Evolutionary conservation across 2,113 vertebrate species (phyloP).

Genomic region (Anas platyrhynchos): DNA sequence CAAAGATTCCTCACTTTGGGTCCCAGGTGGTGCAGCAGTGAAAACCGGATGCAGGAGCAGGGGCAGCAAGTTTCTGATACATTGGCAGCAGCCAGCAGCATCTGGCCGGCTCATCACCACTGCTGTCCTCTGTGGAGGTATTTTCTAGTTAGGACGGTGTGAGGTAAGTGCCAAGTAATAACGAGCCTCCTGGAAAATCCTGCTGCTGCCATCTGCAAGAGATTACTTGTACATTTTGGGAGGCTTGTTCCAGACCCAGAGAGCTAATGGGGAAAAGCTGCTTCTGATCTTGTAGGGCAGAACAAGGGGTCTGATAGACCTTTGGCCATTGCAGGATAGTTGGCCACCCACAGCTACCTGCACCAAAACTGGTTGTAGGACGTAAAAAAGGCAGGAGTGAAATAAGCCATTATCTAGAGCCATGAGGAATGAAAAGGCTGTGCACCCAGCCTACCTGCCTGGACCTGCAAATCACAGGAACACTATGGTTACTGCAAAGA

Average conservation of each 20-base stretch:
- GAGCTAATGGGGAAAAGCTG: not conserved
- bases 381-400: not conserved
- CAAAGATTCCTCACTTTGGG: not conserved
- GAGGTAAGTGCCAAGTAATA: not conserved
- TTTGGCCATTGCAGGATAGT: not conserved
- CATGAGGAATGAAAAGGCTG: not conserved
- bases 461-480: not conserved
- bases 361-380: not conserved
- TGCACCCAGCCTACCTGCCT: fast-evolving
- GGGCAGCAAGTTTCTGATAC: not conserved
- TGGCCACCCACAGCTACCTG: not conserved
- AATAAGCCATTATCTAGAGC: not conserved
- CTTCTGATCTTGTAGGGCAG: not conserved
- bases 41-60: not conserved
- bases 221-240: not conserved
- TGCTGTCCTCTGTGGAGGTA: not conserved
- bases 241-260: not conserved
- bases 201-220: not conserved
- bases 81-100: not conserved
- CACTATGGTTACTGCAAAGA: not conserved
- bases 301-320: not conserved
- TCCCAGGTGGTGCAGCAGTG: not conserved
- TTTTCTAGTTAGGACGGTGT: not conserved
- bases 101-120: not conserved
- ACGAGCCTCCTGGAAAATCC: not conserved